These are phyloP conservation scores for Pipistrellus kuhlii DNA, from an alignment of 2,797 vertebrate genomes.

Conservation along the genomic window DNA sequence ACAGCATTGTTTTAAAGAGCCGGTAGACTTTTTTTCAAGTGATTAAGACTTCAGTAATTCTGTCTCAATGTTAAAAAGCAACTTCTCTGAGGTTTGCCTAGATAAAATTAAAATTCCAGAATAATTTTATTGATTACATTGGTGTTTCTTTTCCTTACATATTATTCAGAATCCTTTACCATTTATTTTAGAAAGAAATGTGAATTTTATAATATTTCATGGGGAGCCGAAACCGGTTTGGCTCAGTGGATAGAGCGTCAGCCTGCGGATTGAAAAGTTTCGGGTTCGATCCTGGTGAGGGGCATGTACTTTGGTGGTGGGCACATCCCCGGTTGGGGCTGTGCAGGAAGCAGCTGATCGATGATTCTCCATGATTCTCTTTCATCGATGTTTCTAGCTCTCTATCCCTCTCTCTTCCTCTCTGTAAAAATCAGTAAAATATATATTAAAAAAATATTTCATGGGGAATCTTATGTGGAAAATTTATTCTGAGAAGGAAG, in stretches of 20 bases:
- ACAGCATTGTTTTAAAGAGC: background rate
- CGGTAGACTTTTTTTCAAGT: conserved; percentile 56
- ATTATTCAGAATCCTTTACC: background rate
- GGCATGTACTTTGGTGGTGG: no score
- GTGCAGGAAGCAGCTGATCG: no score
- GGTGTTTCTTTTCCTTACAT: conserved; percentile 54
- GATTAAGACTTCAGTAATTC: conserved; percentile 46
- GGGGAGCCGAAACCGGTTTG: no score
- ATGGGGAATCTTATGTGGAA: background rate
- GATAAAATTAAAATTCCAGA: conserved; percentile 13
- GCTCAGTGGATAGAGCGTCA: no score
- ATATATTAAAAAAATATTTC: background rate
- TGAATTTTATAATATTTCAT: conserved; percentile 50
- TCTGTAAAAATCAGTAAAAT: no score
- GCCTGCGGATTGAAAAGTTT: no score
- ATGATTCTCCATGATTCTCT: no score
- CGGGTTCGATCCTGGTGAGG: no score
- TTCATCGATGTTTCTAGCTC: no score
- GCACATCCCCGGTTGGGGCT: no score
- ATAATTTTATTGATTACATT: conserved; percentile 37
- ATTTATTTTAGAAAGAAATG: conserved; percentile 41
- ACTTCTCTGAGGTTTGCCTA: background rate
- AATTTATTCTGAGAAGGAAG: conserved; percentile 27
- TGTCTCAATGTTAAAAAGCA: conserved; percentile 58
- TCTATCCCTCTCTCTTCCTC: no score